These are phyloP conservation scores for Drosophila atripex DNA, from an alignment of 2,888 invertebrate species.

Conservation along the genomic window DNA sequence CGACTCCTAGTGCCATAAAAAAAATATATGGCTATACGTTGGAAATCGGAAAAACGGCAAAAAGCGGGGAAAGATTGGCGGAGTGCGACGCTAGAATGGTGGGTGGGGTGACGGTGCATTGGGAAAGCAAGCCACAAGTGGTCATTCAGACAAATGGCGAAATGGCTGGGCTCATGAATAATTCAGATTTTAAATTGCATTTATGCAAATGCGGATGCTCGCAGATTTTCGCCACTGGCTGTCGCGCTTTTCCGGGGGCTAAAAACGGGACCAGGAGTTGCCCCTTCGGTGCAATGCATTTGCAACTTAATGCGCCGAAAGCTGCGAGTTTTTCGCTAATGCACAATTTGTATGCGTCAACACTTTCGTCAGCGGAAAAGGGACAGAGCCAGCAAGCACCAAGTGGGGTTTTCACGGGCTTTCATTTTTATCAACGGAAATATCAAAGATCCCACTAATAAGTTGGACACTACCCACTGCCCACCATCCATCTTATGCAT, in stretches of 20 bases:
- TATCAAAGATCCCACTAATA: conserved; percentile 64
- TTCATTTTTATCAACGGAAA: conserved; percentile 73
- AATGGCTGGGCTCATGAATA: conserved; percentile 77
- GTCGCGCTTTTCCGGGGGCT: conserved; percentile 42
- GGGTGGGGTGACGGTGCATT: conserved; percentile 17
- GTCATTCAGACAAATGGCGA: conserved; percentile 80
- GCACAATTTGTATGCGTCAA: conserved; percentile 80
- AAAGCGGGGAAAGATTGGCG: conserved; percentile 1
- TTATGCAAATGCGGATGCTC: conserved; percentile 80
- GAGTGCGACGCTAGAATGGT: background rate
- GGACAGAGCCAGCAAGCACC: background rate
- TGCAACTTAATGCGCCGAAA: conserved; percentile 77
- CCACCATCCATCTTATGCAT: background rate
- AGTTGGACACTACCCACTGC: conserved; percentile 5
- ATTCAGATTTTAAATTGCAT: conserved; percentile 80
- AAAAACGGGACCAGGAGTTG: conserved; percentile 8
- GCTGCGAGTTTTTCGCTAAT: conserved; percentile 78
- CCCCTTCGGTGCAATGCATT: conserved; percentile 57
- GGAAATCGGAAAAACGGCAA: conserved; percentile 11
- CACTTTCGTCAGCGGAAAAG: conserved; percentile 63
- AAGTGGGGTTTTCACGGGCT: conserved; percentile 16
- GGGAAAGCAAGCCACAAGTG: conserved; percentile 73
- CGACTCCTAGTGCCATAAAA: conserved; percentile 19
- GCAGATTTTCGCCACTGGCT: conserved; percentile 75
- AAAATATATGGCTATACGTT: conserved; percentile 24